Conservation (phyloP, 2,888 invertebrate species). For the Brenthis daphne region DNA sequence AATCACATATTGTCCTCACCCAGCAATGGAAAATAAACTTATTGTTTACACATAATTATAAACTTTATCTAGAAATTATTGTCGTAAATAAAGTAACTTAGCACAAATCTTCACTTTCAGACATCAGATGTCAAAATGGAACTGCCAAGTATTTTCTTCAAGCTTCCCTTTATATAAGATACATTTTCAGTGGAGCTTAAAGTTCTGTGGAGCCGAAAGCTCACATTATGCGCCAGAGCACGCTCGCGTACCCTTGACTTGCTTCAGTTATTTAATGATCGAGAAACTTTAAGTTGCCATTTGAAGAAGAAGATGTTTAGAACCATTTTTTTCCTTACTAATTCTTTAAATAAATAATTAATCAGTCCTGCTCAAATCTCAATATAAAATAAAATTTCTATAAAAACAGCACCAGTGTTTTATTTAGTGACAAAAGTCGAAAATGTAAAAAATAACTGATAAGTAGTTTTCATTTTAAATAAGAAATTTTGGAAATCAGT, state of each 20-base stretch:
- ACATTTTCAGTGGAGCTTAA: constrained; percentile 57
- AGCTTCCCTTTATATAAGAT: constrained; percentile 53
- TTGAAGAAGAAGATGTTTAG: not conserved
- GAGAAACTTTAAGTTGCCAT: constrained; percentile 3
- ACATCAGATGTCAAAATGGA: constrained; percentile 43
- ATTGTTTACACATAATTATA: not conserved
- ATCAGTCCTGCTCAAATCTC: too few relatives aligned
- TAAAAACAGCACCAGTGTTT: too few relatives aligned
- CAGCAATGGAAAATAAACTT: not conserved
- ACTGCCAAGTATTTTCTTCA: constrained; percentile 49
- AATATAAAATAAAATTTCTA: too few relatives aligned
- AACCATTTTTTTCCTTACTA: too few relatives aligned
- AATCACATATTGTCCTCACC: too few relatives aligned
- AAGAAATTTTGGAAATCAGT: too few relatives aligned
- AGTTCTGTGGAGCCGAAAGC: constrained; percentile 56
- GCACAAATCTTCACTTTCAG: constrained; percentile 13
- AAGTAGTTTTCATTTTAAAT: too few relatives aligned
- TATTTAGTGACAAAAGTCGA: too few relatives aligned
- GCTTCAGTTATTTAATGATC: constrained; percentile 17
- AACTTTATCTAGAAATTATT: not conserved
- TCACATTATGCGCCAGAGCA: constrained; percentile 50
- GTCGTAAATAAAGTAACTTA: not conserved
- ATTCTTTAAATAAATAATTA: too few relatives aligned
- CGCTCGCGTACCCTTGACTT: constrained; percentile 37
- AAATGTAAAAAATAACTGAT: too few relatives aligned